Conservation (phyloP, 2,888 invertebrate genomes). For the Cancer borealis region DNA sequence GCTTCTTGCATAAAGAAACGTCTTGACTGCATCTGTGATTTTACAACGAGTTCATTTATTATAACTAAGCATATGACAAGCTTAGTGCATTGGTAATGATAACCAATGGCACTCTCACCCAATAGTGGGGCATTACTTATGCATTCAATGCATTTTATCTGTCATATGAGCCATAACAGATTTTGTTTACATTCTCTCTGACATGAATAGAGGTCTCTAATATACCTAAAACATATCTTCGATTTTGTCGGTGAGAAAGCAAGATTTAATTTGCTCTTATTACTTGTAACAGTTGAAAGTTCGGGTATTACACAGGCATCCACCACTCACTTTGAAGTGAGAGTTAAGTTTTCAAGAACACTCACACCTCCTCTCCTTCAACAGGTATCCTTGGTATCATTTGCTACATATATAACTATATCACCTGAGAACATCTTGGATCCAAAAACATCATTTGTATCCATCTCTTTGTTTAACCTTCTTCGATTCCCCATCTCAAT, state of each 20-base stretch:
- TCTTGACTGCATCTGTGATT: background rate
- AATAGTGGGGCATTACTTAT: background rate
- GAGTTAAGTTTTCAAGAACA: background rate
- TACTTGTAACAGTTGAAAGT: background rate
- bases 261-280: background rate
- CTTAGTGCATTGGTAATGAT: background rate
- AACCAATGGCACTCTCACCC: background rate
- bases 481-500: slow-evolving; percentile 92
- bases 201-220: background rate
- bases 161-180: background rate
- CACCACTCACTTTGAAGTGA: background rate
- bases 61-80: background rate
- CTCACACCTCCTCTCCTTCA: slow-evolving; percentile 33
- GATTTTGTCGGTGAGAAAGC: background rate
- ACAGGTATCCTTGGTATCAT: slow-evolving; percentile 76
- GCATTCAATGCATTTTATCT: background rate
- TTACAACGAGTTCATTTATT: background rate
- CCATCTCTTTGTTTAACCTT: slow-evolving; percentile 91
- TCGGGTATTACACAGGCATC: background rate
- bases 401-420: slow-evolving; percentile 78
- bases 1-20: background rate
- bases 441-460: slow-evolving; percentile 91
- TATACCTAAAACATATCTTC: background rate
- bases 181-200: background rate
- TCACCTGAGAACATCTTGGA: slow-evolving; percentile 87